These are phyloP conservation scores for Pseudochirops cupreus DNA, from an alignment of 2,797 vertebrate species.

Conservation along the genomic window DNA sequence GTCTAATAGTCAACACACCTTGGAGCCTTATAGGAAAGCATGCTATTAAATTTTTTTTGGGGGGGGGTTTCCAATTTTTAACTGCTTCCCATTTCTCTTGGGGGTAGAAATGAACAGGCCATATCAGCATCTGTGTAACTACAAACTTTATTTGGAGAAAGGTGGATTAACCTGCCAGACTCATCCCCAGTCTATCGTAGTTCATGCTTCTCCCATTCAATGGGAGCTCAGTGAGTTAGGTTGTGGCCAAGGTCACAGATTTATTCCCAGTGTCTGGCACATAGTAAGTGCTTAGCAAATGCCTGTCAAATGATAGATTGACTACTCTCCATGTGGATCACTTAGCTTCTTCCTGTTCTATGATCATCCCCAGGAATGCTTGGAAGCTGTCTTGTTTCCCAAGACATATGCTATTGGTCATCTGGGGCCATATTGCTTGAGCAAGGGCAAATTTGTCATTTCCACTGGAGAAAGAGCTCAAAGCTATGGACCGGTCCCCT, in stretches of 20 bases:
- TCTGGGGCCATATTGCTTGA: not conserved
- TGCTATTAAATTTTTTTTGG: not conserved
- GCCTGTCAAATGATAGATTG: not conserved
- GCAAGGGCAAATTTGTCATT: not conserved
- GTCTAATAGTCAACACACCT: not conserved
- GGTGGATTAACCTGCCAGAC: not conserved
- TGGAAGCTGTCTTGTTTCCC: not conserved
- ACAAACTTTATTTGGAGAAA: not conserved
- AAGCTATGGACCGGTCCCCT: not conserved
- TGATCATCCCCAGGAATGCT: not conserved
- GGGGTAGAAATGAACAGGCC: not conserved
- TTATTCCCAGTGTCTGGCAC: not conserved
- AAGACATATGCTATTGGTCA: not conserved
- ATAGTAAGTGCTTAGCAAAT: not conserved
- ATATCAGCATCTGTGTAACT: not conserved
- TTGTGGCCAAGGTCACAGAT: not conserved
- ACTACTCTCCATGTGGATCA: not conserved
- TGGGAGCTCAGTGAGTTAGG: not conserved
- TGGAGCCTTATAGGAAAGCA: conserved; percentile 37
- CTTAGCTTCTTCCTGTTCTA: not conserved
- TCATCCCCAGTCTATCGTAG: not conserved
- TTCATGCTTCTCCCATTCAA: not conserved
- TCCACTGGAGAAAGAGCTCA: not conserved
- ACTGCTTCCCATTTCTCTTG: not conserved
- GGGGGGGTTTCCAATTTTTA: conserved; percentile 34